Conservation (phyloP, 1,140 invertebrate genomes). For the Hylaeus volcanicus region DNA sequence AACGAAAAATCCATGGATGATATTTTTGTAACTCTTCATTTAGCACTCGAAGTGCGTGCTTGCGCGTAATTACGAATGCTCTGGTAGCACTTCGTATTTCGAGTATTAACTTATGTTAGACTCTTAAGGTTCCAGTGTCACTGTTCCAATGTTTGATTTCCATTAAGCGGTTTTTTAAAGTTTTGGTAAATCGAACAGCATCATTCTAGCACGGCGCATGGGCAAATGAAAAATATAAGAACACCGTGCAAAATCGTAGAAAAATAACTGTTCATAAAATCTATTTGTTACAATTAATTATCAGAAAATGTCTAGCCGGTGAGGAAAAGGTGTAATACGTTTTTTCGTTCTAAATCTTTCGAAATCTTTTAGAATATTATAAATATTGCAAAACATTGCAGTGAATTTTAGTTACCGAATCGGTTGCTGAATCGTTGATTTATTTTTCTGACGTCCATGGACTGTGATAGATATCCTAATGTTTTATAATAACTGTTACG, state of each 20-base stretch:
- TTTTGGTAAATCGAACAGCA: background rate
- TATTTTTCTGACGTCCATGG: constrained; percentile 2
- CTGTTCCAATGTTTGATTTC: background rate
- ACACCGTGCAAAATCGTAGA: background rate
- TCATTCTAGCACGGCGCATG: background rate
- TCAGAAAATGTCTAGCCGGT: background rate
- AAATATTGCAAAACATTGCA: background rate
- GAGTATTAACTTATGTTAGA: constrained; percentile 34
- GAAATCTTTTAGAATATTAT: background rate
- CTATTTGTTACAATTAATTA: background rate
- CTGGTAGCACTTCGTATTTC: constrained; percentile 35
- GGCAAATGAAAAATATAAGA: background rate
- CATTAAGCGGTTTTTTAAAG: background rate
- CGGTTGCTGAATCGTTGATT: background rate
- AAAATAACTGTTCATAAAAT: background rate
- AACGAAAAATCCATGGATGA: background rate
- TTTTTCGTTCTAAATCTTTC: background rate
- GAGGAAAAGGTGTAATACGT: background rate
- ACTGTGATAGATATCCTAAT: background rate
- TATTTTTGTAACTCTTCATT: constrained; percentile 25
- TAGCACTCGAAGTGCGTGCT: constrained; percentile 13
- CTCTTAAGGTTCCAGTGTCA: constrained; percentile 12
- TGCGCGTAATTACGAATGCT: constrained; percentile 5
- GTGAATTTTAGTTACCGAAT: background rate
- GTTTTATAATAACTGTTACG: background rate